Conservation (phyloP, 2,888 invertebrate species). For the Agonopterix arenella region DNA sequence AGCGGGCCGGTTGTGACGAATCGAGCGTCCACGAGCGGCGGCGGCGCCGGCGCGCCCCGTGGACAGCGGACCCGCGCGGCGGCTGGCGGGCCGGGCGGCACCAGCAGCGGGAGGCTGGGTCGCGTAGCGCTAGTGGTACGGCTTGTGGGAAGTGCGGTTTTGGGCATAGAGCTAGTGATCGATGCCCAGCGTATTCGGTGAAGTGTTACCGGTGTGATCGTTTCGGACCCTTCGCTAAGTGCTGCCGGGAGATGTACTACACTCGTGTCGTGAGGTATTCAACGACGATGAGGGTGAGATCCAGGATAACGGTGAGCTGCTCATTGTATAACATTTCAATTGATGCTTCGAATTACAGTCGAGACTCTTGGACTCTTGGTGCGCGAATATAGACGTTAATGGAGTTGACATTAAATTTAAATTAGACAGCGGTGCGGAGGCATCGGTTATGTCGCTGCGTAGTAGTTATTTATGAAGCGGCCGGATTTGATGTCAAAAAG, state of each 20-base stretch:
- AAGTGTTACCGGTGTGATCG: slow-evolving; percentile 3
- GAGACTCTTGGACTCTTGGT: slow-evolving; percentile 1
- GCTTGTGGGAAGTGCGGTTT: neutral
- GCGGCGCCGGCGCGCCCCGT: neutral
- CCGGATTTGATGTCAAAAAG: neutral
- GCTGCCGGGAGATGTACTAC: neutral
- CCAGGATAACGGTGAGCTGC: slow-evolving; percentile 3
- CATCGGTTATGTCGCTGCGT: slow-evolving; percentile 2
- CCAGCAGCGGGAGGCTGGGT: neutral
- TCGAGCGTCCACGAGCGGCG: neutral
- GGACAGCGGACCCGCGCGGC: neutral
- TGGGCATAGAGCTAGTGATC: neutral
- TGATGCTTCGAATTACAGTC: neutral
- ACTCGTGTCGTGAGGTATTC: neutral
- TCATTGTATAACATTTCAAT: slow-evolving; percentile 3
- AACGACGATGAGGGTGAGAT: neutral
- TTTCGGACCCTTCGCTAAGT: slow-evolving; percentile 4
- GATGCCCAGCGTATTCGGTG: neutral
- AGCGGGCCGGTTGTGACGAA: neutral
- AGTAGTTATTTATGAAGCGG: neutral
- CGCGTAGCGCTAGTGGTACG: neutral
- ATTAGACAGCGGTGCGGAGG: slow-evolving; percentile 8
- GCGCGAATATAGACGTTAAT: neutral
- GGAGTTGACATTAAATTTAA: slow-evolving; percentile 4
- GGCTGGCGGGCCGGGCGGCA: neutral